These are phyloP conservation scores for Stegana nigrithorax DNA, from an alignment of 2,888 invertebrate species.

Conservation along the genomic window DNA sequence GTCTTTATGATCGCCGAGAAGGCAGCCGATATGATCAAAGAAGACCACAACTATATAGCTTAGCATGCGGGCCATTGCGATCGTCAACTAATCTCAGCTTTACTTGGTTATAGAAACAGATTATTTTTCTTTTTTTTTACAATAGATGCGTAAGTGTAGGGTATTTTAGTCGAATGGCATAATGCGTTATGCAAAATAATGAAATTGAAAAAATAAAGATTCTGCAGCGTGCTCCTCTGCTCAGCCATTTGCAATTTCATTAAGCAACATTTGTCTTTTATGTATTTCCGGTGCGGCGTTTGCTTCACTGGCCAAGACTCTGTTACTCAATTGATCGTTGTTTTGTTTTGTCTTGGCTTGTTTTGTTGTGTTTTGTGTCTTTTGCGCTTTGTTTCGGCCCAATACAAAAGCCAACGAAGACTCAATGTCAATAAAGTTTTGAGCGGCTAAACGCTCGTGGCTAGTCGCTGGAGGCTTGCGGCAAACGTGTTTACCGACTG, in stretches of 20 bases:
- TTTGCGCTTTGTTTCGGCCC: not conserved
- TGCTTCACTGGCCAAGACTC: not conserved
- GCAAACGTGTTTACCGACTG: conserved; percentile 52
- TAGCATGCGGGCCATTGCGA: not conserved
- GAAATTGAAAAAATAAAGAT: not conserved
- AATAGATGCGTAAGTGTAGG: too few species aligned
- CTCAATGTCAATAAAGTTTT: conserved; percentile 1
- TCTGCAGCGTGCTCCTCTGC: not conserved
- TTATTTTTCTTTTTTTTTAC: too few species aligned
- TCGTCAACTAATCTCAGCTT: not conserved
- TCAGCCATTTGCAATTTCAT: too few species aligned
- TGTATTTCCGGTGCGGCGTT: not conserved
- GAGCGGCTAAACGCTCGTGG: not conserved
- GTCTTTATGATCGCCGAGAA: conserved; percentile 72
- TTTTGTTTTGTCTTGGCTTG: not conserved
- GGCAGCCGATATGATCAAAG: conserved; percentile 72
- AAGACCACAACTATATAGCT: conserved; percentile 63
- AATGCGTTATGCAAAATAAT: too few species aligned
- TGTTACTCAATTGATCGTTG: not conserved
- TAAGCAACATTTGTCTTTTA: too few species aligned
- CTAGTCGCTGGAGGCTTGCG: not conserved
- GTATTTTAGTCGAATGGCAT: too few species aligned
- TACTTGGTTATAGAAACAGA: too few species aligned
- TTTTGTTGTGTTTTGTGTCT: not conserved
- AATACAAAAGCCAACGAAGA: too few species aligned